phyloP scores from a whole-genome alignment of 2,113 vertebrate genomes.

The Halichoerus grypus region DNA sequence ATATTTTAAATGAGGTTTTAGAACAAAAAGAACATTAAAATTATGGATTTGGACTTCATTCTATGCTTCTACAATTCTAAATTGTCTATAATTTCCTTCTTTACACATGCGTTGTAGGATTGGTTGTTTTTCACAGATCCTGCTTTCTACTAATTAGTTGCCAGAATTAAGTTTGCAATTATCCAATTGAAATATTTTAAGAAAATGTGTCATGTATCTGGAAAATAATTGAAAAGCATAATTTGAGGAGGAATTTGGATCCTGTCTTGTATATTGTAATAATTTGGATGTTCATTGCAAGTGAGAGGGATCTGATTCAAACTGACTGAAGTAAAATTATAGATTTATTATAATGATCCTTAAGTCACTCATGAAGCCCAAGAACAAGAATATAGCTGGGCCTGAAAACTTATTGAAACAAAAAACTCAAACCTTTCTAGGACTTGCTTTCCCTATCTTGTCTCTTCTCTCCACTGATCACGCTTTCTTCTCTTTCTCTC shows the following conservation, averaged over 20 bases:
- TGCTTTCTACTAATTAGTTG: conserved; percentile 81
- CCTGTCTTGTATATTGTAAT: conserved; percentile 20
- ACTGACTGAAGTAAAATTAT: not conserved
- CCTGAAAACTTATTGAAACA: not conserved
- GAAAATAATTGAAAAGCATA: conserved; percentile 75
- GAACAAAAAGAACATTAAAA: conserved; percentile 60
- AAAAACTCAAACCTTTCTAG: too few relatives aligned
- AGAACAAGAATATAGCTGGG: not conserved
- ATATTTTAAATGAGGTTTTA: conserved; percentile 63
- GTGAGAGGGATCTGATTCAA: not conserved
- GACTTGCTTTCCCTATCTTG: not conserved
- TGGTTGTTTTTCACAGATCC: conserved; percentile 77
- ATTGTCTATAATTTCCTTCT: conserved; percentile 79
- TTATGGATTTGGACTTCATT: conserved; percentile 63
- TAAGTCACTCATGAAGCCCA: not conserved
- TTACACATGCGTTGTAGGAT: conserved; percentile 74
- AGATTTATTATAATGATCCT: not conserved
- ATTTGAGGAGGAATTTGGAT: conserved; percentile 67
- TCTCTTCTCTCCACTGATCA: not conserved
- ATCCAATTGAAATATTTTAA: conserved; percentile 79
- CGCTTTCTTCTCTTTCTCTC: not conserved
- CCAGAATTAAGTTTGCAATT: conserved; percentile 81
- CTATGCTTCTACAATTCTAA: conserved; percentile 73
- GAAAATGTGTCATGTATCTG: conserved; percentile 71
- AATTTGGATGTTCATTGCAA: not conserved